Percentiles rank a stretch among this genome's conserved stretches.
These are phyloP conservation scores for Papilio xuthus DNA, from an alignment of 1,140 invertebrate species.

Conservation along the genomic window DNA sequence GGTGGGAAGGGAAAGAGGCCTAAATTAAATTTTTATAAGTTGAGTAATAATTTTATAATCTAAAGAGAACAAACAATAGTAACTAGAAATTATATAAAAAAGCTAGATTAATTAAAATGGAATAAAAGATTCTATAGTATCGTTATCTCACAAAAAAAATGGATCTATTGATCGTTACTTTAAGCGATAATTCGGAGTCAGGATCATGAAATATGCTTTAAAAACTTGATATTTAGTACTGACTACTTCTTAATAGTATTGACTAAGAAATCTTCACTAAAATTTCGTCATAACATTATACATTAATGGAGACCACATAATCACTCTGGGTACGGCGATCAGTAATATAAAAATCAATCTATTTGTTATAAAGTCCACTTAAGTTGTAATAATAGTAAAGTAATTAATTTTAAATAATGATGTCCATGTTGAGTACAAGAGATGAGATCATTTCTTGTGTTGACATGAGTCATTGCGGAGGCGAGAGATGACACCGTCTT, in stretches of 20 bases:
- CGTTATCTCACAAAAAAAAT: too few relatives aligned
- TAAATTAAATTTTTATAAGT: too few relatives aligned
- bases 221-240: too few relatives aligned
- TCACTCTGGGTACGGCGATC: neutral
- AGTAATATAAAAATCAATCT: neutral
- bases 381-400: constrained; percentile 43
- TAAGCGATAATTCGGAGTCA: too few relatives aligned
- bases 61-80: too few relatives aligned
- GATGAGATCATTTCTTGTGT: constrained; percentile 54
- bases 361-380: neutral
- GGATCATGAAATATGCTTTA: too few relatives aligned
- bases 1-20: too few relatives aligned
- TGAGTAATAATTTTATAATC: too few relatives aligned
- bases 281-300: neutral
- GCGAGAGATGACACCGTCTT: constrained; percentile 50
- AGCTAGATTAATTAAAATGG: too few relatives aligned
- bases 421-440: constrained; percentile 40
- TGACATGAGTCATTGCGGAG: constrained; percentile 54
- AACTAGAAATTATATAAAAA: too few relatives aligned
- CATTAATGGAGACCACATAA: neutral
- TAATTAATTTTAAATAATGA: constrained; percentile 33
- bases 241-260: neutral
- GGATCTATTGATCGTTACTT: too few relatives aligned
- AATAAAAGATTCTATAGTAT: too few relatives aligned
- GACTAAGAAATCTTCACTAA: neutral